Conservation (phyloP, 1,140 invertebrate genomes). For the Trigoniulus corallinus region DNA sequence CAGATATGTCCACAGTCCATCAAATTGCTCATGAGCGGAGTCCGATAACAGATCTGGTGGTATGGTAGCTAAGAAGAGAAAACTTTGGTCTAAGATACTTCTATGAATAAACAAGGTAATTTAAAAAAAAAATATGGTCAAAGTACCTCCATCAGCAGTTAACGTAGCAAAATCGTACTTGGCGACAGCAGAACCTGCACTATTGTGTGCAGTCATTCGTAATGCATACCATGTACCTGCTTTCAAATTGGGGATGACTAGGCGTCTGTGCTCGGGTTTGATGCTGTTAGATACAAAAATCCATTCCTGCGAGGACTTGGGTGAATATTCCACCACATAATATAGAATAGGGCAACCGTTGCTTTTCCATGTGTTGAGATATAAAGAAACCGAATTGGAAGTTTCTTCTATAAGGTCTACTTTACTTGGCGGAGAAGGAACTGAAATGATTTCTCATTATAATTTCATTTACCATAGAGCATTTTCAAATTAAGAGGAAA, state of each 20-base stretch:
- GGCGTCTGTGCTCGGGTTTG: constrained; percentile 20
- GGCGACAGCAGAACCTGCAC: constrained; percentile 24
- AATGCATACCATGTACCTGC: constrained; percentile 28
- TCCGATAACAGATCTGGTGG: not conserved
- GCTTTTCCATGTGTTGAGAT: constrained; percentile 72
- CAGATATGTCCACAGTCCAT: not conserved
- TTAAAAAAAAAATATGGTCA: not conserved
- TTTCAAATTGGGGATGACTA: constrained; percentile 23
- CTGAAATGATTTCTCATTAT: not conserved
- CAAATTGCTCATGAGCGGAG: not conserved
- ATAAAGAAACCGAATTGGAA: constrained; percentile 62
- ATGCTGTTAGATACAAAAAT: constrained; percentile 15
- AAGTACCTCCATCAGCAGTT: constrained; percentile 13
- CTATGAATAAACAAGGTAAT: not conserved
- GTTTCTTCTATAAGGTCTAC: constrained; percentile 1
- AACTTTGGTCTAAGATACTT: not conserved
- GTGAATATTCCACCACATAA: constrained; percentile 63
- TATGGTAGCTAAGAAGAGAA: not conserved
- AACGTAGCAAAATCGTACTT: constrained; percentile 18
- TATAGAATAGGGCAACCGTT: constrained; percentile 74
- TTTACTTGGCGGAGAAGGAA: constrained; percentile 2
- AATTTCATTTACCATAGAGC: not conserved
- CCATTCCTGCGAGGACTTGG: not conserved
- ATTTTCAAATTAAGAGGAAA: constrained; percentile 30
- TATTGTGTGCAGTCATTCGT: constrained; percentile 26